These are phyloP conservation scores for Stratiomys singularior DNA, from an alignment of 2,888 invertebrate genomes.

Conservation along the genomic window DNA sequence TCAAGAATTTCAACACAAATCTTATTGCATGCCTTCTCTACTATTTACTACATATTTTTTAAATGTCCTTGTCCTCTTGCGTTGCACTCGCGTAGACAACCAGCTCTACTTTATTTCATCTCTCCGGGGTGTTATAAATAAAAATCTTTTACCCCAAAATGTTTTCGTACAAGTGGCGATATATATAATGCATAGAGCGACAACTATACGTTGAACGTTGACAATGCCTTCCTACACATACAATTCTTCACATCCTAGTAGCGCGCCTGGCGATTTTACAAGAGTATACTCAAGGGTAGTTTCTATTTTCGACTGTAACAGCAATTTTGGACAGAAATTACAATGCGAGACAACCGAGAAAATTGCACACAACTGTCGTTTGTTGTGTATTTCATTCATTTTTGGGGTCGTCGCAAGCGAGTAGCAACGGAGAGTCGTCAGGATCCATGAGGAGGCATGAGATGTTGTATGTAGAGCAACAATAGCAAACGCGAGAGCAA, in stretches of 20 bases:
- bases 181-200: neutral
- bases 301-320: constrained; percentile 38
- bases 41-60: no score
- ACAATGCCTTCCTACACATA: no score
- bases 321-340: constrained; percentile 34
- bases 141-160: constrained; percentile 17
- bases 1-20: no score
- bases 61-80: no score
- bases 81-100: neutral
- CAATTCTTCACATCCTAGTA: neutral
- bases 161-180: constrained; percentile 11
- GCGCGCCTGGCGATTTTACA: neutral
- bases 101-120: neutral
- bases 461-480: no score
- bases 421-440: neutral
- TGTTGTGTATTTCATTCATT: constrained; percentile 13
- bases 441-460: no score
- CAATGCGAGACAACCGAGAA: constrained; percentile 42
- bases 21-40: no score
- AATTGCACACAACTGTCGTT: constrained; percentile 44
- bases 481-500: no score
- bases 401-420: neutral
- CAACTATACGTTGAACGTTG: neutral
- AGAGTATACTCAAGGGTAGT: constrained; percentile 41
- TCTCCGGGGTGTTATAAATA: constrained; percentile 39